Conservation (phyloP, 1,140 invertebrate species). For the Drosophila dunni region DNA sequence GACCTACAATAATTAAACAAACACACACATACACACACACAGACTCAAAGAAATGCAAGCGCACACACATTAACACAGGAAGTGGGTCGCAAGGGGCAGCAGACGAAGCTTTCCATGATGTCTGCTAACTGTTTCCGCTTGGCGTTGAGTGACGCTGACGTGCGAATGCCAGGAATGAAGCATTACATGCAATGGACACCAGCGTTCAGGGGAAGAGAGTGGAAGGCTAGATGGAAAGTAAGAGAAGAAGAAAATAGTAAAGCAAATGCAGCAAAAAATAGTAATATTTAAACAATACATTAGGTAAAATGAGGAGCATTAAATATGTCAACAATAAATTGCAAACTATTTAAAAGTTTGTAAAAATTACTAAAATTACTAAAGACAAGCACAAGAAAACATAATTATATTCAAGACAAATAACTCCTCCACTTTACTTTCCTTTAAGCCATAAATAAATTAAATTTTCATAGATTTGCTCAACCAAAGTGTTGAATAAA, state of each 20-base stretch:
- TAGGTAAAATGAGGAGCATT: slow-evolving; percentile 31
- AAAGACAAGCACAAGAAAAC: too few species aligned
- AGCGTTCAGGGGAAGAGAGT: slow-evolving; percentile 6
- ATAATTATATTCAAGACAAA: too few species aligned
- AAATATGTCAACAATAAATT: too few species aligned
- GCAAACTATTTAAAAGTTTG: too few species aligned
- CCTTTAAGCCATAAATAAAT: too few species aligned
- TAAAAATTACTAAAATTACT: too few species aligned
- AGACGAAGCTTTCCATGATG: slow-evolving; percentile 53
- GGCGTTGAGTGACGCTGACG: slow-evolving; percentile 65
- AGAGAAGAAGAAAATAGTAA: not conserved
- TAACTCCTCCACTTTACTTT: too few species aligned
- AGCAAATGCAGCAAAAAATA: slow-evolving; percentile 1
- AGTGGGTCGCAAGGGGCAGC: slow-evolving; percentile 5
- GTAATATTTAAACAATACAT: slow-evolving; percentile 30
- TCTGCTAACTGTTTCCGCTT: slow-evolving; percentile 78
- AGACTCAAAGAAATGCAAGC: slow-evolving; percentile 44
- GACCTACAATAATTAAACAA: slow-evolving; percentile 72
- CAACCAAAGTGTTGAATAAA: not conserved
- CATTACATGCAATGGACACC: slow-evolving; percentile 48
- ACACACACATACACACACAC: slow-evolving; percentile 42
- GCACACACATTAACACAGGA: slow-evolving; percentile 24
- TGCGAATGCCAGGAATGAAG: slow-evolving; percentile 76
- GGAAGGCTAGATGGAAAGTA: not conserved
- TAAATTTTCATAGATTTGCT: too few species aligned